Evolutionary conservation across 2,113 vertebrate species (phyloP), one percentile per base, ranked within the genome.

Genomic region (Melanerpes aurifrons): DNA sequence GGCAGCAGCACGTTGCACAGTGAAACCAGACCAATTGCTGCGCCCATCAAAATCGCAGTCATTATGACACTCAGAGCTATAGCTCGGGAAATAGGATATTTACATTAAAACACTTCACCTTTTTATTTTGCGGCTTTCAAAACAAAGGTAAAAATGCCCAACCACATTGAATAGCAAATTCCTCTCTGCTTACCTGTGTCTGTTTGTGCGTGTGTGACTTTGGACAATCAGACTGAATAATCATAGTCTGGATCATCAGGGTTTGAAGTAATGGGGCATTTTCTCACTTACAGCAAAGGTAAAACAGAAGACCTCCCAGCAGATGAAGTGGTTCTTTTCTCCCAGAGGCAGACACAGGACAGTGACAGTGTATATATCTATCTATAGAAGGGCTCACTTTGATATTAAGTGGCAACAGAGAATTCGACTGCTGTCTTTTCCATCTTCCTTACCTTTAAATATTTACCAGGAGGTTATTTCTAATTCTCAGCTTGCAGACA

Each of bases 61-160:
- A 3, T 19, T 87, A 92, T 94, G 95, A 96, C 88, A 95, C 93
- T 94, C 89, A 79, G 94, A 96, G 96, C 88, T 92, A 89, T 93
- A 92, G 90, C 93, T 97, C 96, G 91, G 96, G 97, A 97, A 98
- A 96, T 92, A 50, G 92, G 95, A 96, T 96, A 95, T 97, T 97
- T 97, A 88, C 91, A 93, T 91, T 96, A 90, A 97, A 97, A 97
- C 96, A 93, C 89, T 95, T 96, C 64, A 83, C 54, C 92, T 98
- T 97, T 97, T 97, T 95, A 70, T 89, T 95, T 89, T 91, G 70
- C 76, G 87, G 74, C 86, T 95, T 95, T 79, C 74, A 85, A 90
- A 67, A 19, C 68, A 79, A 63, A 62, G 82, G 95, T 70, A 2
- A 67, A 96, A 92, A 78, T n/a, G 80, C 75, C 79, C 95, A 92